Percentiles rank a stretch among this genome's conserved stretches.
These are phyloP conservation scores for Drosophila buzzatii DNA, from an alignment of 2,888 invertebrate species.

Conservation along the genomic window DNA sequence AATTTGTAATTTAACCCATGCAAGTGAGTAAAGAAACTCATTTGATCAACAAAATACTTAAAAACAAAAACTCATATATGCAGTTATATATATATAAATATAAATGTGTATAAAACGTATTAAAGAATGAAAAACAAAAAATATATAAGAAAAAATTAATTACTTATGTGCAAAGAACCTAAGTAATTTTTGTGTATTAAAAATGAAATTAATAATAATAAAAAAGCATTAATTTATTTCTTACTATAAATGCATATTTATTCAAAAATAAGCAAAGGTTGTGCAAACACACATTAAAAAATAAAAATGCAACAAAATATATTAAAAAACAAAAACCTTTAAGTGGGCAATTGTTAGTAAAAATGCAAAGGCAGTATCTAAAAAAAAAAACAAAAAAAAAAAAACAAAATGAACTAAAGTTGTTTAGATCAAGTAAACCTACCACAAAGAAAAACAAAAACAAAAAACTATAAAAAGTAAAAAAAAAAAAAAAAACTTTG, in stretches of 20 bases:
- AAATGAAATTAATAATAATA: constrained; percentile 59
- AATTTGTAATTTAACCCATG: constrained; percentile 60
- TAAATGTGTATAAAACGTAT: constrained; percentile 59
- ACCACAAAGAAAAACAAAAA: constrained; percentile 46
- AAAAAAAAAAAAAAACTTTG: constrained; percentile 46
- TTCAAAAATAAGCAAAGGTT: constrained; percentile 80
- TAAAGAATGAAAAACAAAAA: constrained; percentile 39
- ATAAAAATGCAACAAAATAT: constrained; percentile 66
- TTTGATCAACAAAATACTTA: constrained; percentile 62
- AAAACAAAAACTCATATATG: constrained; percentile 63
- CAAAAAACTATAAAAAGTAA: constrained; percentile 14
- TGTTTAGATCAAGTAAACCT: constrained; percentile 58
- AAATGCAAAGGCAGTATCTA: constrained; percentile 44
- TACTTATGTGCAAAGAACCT: constrained; percentile 59
- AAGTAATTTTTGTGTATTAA: constrained; percentile 64
- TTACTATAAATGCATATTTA: constrained; percentile 82
- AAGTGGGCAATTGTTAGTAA: constrained; percentile 66
- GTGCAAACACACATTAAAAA: constrained; percentile 78
- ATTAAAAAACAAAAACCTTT: constrained; percentile 62
- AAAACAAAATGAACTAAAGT: constrained; percentile 31
- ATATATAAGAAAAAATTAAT: background rate
- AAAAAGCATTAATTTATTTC: constrained; percentile 79
- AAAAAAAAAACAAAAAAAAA: constrained; percentile 12
- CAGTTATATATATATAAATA: constrained; percentile 70
- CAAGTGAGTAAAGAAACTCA: constrained; percentile 37